phyloP scores from a whole-genome alignment of 2,888 invertebrate genomes.

The Cryptus armator region DNA sequence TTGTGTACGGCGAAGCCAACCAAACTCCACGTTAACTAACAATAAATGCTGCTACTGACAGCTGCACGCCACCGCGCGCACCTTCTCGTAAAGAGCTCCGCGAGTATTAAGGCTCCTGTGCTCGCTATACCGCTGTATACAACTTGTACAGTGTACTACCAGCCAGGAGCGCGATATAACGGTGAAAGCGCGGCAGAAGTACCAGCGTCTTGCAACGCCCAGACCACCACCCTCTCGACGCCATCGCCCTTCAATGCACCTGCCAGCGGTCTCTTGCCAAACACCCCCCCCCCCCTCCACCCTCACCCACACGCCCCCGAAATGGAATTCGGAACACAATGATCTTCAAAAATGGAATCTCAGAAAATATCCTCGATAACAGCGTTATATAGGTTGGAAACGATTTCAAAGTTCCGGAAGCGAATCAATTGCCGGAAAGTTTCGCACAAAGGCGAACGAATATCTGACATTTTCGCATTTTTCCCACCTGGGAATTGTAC shows the following conservation, averaged over 20 bases:
- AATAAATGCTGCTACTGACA: slow-evolving; percentile 79
- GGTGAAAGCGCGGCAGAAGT: slow-evolving; percentile 35
- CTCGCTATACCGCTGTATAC: neutral
- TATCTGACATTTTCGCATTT: neutral
- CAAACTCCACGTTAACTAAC: slow-evolving; percentile 74
- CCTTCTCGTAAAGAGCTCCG: slow-evolving; percentile 68
- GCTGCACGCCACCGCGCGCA: slow-evolving; percentile 70
- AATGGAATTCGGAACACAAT: slow-evolving; percentile 20
- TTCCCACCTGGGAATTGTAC: neutral
- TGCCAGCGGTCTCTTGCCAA: neutral
- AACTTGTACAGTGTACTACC: neutral
- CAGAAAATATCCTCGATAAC: neutral
- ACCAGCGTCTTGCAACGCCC: slow-evolving; percentile 48
- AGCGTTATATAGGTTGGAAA: neutral
- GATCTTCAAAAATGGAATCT: slow-evolving; percentile 1
- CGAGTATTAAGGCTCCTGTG: slow-evolving; percentile 49
- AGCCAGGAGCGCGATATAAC: slow-evolving; percentile 16
- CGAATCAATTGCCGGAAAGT: neutral
- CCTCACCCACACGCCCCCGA: neutral
- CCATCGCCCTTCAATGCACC: slow-evolving; percentile 32
- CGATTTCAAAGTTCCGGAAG: neutral
- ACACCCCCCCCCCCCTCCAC: neutral
- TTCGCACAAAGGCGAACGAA: neutral
- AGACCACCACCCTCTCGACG: slow-evolving; percentile 5
- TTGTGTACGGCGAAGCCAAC: slow-evolving; percentile 48